phyloP scores from a whole-genome alignment of 2,113 vertebrate species.

The Chunga burmeisteri region DNA sequence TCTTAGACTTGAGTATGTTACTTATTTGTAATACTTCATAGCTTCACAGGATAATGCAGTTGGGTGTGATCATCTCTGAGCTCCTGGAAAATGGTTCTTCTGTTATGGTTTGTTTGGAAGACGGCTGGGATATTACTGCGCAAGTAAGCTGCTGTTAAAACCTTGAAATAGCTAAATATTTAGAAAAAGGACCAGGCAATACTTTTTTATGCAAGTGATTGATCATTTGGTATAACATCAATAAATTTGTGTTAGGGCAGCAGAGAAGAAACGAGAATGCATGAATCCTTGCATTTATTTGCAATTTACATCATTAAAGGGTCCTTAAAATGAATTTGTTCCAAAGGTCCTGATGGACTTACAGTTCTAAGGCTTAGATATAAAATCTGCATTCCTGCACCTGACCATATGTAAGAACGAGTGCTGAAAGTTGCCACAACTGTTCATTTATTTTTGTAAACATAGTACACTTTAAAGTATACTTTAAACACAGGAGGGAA shows the following conservation, averaged over 20 bases:
- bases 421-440: neutral
- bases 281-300: neutral
- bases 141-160: slow-evolving; percentile 80
- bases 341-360: neutral
- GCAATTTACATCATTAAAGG: neutral
- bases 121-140: slow-evolving; percentile 96
- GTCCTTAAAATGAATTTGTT: neutral
- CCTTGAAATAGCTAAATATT: neutral
- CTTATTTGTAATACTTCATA: slow-evolving; percentile 57
- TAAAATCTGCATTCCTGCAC: neutral
- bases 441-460: neutral
- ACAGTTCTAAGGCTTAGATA: neutral
- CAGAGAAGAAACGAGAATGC: neutral
- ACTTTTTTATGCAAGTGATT: neutral
- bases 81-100: slow-evolving; percentile 94
- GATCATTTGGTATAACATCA: neutral
- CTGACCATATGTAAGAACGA: neutral
- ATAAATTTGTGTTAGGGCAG: neutral
- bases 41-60: slow-evolving; percentile 94
- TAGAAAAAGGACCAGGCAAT: neutral
- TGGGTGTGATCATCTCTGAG: slow-evolving; percentile 88
- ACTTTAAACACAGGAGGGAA: neutral
- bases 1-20: neutral
- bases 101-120: slow-evolving; percentile 93
- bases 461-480: neutral